A percentile compares a stretch with the other conserved stretches of the same genome.
These are phyloP conservation scores for Cuculus canorus DNA, from an alignment of 2,797 vertebrate species.

Conservation along the genomic window DNA sequence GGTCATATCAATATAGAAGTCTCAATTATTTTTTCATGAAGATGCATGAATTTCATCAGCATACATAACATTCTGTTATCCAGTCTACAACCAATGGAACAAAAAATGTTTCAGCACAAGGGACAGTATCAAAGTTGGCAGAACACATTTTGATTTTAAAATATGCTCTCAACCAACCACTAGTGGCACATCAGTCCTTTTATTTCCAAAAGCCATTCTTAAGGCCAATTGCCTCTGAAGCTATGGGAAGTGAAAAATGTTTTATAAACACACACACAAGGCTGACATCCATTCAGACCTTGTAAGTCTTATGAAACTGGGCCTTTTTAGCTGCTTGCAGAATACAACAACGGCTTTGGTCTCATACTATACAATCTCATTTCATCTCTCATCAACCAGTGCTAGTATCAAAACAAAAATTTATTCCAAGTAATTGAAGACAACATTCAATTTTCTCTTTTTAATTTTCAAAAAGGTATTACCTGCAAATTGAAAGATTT, in stretches of 20 bases:
- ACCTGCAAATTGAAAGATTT: background rate
- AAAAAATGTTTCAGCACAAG: background rate
- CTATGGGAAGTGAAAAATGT: background rate
- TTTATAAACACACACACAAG: background rate
- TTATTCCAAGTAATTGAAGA: background rate
- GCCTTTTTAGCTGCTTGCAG: background rate
- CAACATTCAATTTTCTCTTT: background rate
- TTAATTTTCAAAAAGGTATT: background rate
- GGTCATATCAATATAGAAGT: background rate
- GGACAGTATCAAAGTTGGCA: background rate
- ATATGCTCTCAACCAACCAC: background rate
- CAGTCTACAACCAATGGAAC: background rate
- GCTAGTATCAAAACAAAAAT: background rate
- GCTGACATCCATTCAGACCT: background rate
- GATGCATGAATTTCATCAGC: background rate
- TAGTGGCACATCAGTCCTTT: background rate
- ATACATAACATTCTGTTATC: background rate
- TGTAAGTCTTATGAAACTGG: background rate
- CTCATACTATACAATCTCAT: background rate
- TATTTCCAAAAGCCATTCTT: background rate
- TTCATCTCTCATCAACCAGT: background rate
- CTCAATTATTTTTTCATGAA: background rate
- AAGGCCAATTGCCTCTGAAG: background rate
- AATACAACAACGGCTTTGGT: background rate
- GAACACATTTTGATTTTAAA: background rate